Evolutionary conservation across 2,888 invertebrate species (phyloP), one percentile per base, ranked within the genome.

Genomic region (Xanthia icteritia): DNA sequence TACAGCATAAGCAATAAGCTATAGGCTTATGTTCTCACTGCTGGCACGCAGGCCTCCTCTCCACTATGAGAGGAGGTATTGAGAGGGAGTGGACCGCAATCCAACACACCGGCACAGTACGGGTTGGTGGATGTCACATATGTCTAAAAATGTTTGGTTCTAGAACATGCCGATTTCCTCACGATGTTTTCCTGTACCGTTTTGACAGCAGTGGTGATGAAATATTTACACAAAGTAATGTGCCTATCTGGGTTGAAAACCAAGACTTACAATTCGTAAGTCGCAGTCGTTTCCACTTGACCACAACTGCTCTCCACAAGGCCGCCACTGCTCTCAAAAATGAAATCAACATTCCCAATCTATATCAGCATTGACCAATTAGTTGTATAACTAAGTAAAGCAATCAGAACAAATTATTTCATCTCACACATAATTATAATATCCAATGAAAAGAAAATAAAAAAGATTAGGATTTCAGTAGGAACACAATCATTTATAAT

Each of bases 361-460:
- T 13, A 27, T 20, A 45, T 20, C 23, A 48, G 17, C 20, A 66
- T 8, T 31, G 20, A 66, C 45, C 13, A 27, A 66, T 31, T 66
- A 13, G 45, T 39, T 27, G 39, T 39, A 5, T n/a, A 54, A 42
- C 8, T n/a, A 13, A 5, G 5, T 27, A 76, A 42, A 27, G n/a
- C 17, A 17, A 75, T 75, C 17, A 27, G 23, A 77, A 63, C n/a
- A 20, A 77, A 45, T 76, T 4, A 17, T 76, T 51, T 61, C 61
- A 31, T 39, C 17, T 27, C 11, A 48, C 9, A 36, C 48, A 36
- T 48, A 42, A 39, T 20, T 77, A 20, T 9, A 36, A 36, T 3
- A 61, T 31, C 31, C 5, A 2, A 51, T 42, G 23, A 31, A 60
- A 15, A 39, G n/a, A n/a, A n/a, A n/a, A n/a, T n/a, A n/a, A n/a